Evolutionary conservation across 2,888 invertebrate genomes (phyloP).

Genomic region (Drosophila lacicola): DNA sequence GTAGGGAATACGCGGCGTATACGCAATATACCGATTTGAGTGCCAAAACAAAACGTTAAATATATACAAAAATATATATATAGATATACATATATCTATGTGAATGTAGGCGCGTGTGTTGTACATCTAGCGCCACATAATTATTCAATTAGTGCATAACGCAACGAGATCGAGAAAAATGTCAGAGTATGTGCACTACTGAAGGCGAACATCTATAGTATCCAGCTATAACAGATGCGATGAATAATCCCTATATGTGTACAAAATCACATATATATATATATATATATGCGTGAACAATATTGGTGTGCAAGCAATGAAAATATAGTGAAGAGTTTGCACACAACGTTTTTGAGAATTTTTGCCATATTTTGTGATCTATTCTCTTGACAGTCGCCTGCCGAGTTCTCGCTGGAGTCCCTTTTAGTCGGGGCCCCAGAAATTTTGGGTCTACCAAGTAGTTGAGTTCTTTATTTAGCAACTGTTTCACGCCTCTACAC

Average conservation of each 20-base stretch:
- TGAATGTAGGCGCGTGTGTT: slow-evolving; percentile 50
- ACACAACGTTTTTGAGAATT: not conserved
- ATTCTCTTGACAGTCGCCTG: slow-evolving; percentile 30
- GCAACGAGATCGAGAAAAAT: slow-evolving; percentile 57
- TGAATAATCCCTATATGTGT: slow-evolving; percentile 57
- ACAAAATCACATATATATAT: slow-evolving; percentile 2
- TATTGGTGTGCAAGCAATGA: slow-evolving; percentile 45
- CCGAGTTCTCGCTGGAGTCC: slow-evolving; percentile 32
- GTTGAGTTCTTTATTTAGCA: slow-evolving; percentile 52
- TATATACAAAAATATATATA: slow-evolving; percentile 20
- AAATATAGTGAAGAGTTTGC: slow-evolving; percentile 40
- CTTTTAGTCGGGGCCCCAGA: slow-evolving; percentile 41
- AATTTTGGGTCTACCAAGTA: slow-evolving; percentile 25
- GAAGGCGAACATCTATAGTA: slow-evolving; percentile 39
- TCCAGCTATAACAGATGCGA: slow-evolving; percentile 42
- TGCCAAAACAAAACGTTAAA: slow-evolving; percentile 48
- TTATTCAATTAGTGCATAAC: slow-evolving; percentile 63
- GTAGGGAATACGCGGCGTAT: slow-evolving; percentile 73
- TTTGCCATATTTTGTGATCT: slow-evolving; percentile 35
- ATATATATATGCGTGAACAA: slow-evolving; percentile 15
- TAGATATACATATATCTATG: slow-evolving; percentile 7
- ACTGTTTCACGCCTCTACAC: slow-evolving; percentile 40
- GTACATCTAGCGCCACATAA: slow-evolving; percentile 60
- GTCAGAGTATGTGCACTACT: slow-evolving; percentile 70
- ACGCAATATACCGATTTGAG: slow-evolving; percentile 59